Percentiles rank a stretch among this genome's conserved stretches.
Evolutionary conservation across 2,888 invertebrate genomes (phyloP).

Genomic region (Cosmorhoe ocellata): DNA sequence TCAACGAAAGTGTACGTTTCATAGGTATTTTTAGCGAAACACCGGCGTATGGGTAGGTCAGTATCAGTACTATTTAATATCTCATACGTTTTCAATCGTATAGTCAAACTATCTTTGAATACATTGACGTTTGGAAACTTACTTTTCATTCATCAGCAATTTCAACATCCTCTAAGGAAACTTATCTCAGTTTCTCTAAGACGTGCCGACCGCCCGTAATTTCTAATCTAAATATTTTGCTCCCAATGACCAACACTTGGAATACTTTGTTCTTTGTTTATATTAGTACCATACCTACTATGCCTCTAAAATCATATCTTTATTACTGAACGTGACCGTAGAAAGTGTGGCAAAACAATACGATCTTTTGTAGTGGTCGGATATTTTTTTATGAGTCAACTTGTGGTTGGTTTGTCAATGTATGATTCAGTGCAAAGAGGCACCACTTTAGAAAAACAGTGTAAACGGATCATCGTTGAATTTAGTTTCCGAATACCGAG

Average conservation of each 20-base stretch:
- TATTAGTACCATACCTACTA: slow-evolving; percentile 15
- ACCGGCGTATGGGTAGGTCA: slow-evolving; percentile 73
- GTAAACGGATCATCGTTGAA: slow-evolving; percentile 39
- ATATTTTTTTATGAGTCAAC: slow-evolving; percentile 49
- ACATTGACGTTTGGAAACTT: not conserved
- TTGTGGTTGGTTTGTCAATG: slow-evolving; percentile 40
- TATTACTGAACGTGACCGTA: slow-evolving; percentile 43
- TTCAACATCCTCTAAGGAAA: slow-evolving; percentile 19
- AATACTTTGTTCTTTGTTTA: slow-evolving; percentile 26
- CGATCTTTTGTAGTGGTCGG: slow-evolving; percentile 26
- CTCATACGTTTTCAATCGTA: slow-evolving; percentile 56
- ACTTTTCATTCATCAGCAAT: slow-evolving; percentile 12
- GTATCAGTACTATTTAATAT: slow-evolving; percentile 77
- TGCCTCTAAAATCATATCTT: slow-evolving; percentile 21
- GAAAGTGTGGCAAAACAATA: slow-evolving; percentile 47
- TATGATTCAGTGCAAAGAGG: slow-evolving; percentile 49
- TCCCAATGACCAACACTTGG: slow-evolving; percentile 22
- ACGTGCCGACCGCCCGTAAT: slow-evolving; percentile 26
- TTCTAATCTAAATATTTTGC: slow-evolving; percentile 29
- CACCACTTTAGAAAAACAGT: slow-evolving; percentile 43
- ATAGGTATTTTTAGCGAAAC: slow-evolving; percentile 72
- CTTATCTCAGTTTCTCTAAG: slow-evolving; percentile 16
- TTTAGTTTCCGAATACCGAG: slow-evolving; percentile 33
- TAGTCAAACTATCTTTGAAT: too few species aligned
- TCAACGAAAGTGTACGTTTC: slow-evolving; percentile 72